Conservation (phyloP, 1,140 invertebrate species). For the Macrocentrus cingulum region DNA sequence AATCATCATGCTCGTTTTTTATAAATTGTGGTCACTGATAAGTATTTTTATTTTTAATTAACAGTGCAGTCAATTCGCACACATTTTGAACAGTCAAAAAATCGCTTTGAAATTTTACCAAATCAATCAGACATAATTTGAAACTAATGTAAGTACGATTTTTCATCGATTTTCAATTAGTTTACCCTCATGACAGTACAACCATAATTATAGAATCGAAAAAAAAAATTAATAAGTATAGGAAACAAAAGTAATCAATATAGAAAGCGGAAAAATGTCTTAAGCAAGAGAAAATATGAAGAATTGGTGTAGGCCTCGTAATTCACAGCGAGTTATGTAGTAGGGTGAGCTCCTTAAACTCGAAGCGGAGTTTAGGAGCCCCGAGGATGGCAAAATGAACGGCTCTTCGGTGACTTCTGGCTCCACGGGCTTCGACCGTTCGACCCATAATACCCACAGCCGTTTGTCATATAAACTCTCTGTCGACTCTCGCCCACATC, state of each 20-base stretch:
- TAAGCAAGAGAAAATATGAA: not conserved
- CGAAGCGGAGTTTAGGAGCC: slow-evolving; percentile 10
- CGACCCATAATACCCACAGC: not conserved
- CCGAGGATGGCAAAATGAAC: slow-evolving; percentile 13
- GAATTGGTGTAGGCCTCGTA: slow-evolving; percentile 7
- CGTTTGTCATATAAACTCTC: slow-evolving; percentile 11
- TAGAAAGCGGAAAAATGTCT: not conserved
- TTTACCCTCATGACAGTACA: too few species aligned
- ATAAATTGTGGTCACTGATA: too few species aligned
- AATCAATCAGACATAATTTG: too few species aligned
- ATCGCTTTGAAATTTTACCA: too few species aligned
- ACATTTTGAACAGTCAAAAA: too few species aligned
- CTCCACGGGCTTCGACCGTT: not conserved
- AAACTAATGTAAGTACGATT: too few species aligned
- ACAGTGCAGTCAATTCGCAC: too few species aligned
- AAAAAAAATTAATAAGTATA: too few species aligned
- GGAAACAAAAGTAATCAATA: not conserved
- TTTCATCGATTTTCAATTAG: too few species aligned
- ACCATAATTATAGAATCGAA: too few species aligned
- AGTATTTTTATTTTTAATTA: too few species aligned
- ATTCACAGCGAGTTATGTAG: slow-evolving; percentile 9
- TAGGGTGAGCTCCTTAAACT: slow-evolving; percentile 19
- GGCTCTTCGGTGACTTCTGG: slow-evolving; percentile 15
- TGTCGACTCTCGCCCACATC: not conserved
- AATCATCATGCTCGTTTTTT: too few species aligned